A percentile compares a stretch with the other conserved stretches of the same genome.
Conservation (phyloP, 2,888 invertebrate genomes). For the Unio pictorum region DNA sequence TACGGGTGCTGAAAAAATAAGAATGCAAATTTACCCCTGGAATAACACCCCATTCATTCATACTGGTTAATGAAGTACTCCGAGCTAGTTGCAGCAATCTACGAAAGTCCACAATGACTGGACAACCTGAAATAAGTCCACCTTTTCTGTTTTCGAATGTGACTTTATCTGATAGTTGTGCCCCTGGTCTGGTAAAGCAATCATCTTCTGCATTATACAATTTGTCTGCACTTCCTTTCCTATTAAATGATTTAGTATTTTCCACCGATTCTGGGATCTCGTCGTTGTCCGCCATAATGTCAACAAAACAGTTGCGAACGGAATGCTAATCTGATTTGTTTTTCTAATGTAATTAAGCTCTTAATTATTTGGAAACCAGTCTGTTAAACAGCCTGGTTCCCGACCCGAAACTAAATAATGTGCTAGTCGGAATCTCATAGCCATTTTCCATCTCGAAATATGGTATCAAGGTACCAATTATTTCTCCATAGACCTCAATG, state of each 20-base stretch:
- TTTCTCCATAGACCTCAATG: too few species aligned
- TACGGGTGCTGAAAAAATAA: neutral
- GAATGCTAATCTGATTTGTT: conserved; percentile 24
- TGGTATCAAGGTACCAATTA: too few species aligned
- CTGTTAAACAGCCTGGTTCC: too few species aligned
- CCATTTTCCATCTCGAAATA: too few species aligned
- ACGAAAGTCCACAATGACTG: conserved; percentile 62
- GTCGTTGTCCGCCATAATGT: conserved; percentile 56
- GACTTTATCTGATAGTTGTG: conserved; percentile 54
- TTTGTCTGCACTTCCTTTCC: conserved; percentile 1
- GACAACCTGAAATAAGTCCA: conserved; percentile 45
- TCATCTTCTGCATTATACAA: conserved; percentile 24
- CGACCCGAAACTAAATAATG: too few species aligned
- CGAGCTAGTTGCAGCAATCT: conserved; percentile 50
- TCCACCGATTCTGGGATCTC: conserved; percentile 4
- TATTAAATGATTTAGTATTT: conserved; percentile 6
- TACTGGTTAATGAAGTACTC: conserved; percentile 23
- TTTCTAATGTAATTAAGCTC: too few species aligned
- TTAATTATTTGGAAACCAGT: too few species aligned
- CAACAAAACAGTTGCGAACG: conserved; percentile 57
- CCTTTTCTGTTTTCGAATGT: conserved; percentile 53
- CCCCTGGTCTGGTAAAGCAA: conserved; percentile 50
- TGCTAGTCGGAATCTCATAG: too few species aligned
- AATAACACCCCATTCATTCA: conserved; percentile 38
- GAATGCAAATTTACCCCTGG: conserved; percentile 35